Conservation (phyloP, 2,888 invertebrate species). For the Laothoe populi region DNA sequence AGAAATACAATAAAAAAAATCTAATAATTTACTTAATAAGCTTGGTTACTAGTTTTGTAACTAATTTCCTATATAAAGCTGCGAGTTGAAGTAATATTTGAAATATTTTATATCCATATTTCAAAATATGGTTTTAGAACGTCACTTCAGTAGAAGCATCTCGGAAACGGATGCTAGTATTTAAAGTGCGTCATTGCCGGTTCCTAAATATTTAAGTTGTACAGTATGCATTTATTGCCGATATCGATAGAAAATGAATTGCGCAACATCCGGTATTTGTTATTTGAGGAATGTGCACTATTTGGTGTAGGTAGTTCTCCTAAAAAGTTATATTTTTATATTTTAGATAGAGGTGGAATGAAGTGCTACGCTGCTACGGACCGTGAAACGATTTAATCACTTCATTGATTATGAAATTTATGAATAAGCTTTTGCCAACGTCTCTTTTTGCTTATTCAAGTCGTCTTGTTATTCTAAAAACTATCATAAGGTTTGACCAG, state of each 20-base stretch:
- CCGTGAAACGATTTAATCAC: no score
- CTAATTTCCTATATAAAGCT: not conserved
- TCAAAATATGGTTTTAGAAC: constrained; percentile 1
- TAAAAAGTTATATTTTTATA: no score
- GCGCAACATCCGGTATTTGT: not conserved
- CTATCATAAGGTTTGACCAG: no score
- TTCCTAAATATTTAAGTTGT: constrained; percentile 38
- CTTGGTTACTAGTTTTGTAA: not conserved
- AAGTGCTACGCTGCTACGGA: no score
- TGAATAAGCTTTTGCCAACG: no score
- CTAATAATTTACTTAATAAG: not conserved
- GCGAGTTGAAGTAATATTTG: not conserved
- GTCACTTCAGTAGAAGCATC: constrained; percentile 6
- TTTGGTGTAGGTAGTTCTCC: no score
- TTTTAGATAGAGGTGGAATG: no score
- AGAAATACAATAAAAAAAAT: not conserved
- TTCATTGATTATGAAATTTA: no score
- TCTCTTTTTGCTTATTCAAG: no score
- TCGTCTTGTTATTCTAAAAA: no score
- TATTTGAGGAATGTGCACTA: not conserved
- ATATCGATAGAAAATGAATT: constrained; percentile 30
- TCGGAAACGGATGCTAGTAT: constrained; percentile 38
- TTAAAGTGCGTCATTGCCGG: constrained; percentile 39
- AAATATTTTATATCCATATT: not conserved
- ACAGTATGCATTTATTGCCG: constrained; percentile 27